A percentile compares a stretch with the other conserved stretches of the same genome.
Evolutionary conservation across 2,797 vertebrate species (phyloP).

Genomic region (Hemibagrus guttatus): DNA sequence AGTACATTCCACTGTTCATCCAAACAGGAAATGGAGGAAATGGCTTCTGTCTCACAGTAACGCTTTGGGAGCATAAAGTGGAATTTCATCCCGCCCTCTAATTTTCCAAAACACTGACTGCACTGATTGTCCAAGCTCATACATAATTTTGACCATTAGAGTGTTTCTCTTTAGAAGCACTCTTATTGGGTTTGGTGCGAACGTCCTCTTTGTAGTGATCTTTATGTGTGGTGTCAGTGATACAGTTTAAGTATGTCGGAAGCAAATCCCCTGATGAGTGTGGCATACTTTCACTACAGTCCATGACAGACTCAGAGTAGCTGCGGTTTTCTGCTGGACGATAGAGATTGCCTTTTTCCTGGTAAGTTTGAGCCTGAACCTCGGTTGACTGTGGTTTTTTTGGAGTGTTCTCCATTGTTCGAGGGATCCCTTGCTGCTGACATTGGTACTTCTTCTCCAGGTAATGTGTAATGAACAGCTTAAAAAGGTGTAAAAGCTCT

Average conservation of each 20-base stretch:
- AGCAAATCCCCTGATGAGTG: constrained; percentile 53
- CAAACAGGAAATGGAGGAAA: constrained; percentile 47
- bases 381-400: constrained; percentile 9
- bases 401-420: constrained; percentile 8
- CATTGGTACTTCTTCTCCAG: constrained; percentile 63
- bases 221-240: constrained; percentile 59
- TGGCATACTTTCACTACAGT: constrained; percentile 46
- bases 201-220: constrained; percentile 58
- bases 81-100: constrained; percentile 14
- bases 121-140: constrained; percentile 56
- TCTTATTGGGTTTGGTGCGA: constrained; percentile 54
- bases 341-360: constrained; percentile 48
- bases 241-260: constrained; percentile 72
- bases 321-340: constrained; percentile 45
- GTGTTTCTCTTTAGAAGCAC: constrained; percentile 52
- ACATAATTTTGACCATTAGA: constrained; percentile 72
- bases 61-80: constrained; percentile 5
- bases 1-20: constrained; percentile 26
- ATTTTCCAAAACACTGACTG: constrained; percentile 31
- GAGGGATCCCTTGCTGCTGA: constrained; percentile 16
- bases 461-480: constrained; percentile 62
- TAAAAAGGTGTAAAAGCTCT: constrained; percentile 76
- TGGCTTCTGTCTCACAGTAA: constrained; percentile 31
- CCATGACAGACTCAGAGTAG: constrained; percentile 60
- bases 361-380: constrained; percentile 36